Evolutionary conservation across 2,113 vertebrate species (phyloP).

Genomic region (Hypocryptadius cinnamomeus): DNA sequence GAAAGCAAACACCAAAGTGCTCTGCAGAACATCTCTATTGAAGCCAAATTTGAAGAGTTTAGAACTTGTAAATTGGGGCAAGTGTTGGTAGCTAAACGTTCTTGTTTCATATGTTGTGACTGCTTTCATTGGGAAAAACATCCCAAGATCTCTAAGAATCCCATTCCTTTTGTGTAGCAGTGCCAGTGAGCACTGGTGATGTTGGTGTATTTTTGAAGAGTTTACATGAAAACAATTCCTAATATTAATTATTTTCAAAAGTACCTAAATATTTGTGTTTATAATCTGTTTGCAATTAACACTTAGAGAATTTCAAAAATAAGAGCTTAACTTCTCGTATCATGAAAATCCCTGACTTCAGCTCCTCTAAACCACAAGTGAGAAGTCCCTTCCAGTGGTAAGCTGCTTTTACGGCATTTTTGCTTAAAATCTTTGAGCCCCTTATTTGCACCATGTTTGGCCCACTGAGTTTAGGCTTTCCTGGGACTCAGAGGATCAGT

Average conservation of each 20-base stretch:
- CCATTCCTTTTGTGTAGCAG: not conserved
- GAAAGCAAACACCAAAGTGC: not conserved
- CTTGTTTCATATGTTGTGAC: not conserved
- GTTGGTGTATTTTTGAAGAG: not conserved
- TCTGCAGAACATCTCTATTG: not conserved
- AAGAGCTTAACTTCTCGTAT: not conserved
- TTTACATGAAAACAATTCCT: not conserved
- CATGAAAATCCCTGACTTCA: not conserved
- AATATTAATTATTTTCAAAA: not conserved
- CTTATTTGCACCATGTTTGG: not conserved
- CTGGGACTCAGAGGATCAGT: not conserved
- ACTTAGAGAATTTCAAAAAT: not conserved
- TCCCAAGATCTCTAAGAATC: not conserved
- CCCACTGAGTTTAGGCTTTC: not conserved
- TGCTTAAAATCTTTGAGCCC: not conserved
- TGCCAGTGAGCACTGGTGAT: not conserved
- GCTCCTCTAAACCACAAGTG: not conserved
- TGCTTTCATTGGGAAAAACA: not conserved
- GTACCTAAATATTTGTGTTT: not conserved
- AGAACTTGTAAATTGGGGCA: not conserved
- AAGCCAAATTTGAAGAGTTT: not conserved
- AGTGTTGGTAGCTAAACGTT: not conserved
- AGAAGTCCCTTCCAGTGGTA: not conserved
- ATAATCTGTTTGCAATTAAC: not conserved
- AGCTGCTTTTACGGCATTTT: not conserved